Percentiles rank a stretch among this genome's conserved stretches.
Conservation (phyloP, 2,888 invertebrate species). For the Pandemis cinnamomeana region DNA sequence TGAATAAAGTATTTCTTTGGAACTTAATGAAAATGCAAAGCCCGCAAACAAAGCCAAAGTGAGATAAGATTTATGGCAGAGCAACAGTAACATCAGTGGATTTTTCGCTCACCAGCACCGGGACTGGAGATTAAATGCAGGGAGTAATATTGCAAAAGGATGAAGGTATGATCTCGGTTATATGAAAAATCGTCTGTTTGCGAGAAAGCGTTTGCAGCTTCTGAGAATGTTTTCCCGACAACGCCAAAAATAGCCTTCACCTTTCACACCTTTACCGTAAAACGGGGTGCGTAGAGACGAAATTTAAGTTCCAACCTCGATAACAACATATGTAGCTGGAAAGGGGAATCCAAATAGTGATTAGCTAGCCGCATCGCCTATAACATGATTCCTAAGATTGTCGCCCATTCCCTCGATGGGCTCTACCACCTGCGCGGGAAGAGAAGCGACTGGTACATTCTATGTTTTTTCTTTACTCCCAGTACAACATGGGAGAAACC, state of each 20-base stretch:
- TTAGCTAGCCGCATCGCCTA: no score
- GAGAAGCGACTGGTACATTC: no score
- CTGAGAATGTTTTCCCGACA: slow-evolving; percentile 21
- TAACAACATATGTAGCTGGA: no score
- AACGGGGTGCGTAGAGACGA: no score
- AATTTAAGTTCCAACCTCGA: neutral
- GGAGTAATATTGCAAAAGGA: slow-evolving; percentile 32
- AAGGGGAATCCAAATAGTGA: no score
- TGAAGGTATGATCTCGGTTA: slow-evolving; percentile 21
- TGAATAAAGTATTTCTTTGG: slow-evolving; percentile 30
- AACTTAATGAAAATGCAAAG: slow-evolving; percentile 37
- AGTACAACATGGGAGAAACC: no score
- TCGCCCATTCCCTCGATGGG: no score
- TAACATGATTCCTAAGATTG: no score
- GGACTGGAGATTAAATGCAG: slow-evolving; percentile 30
- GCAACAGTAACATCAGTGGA: slow-evolving; percentile 37
- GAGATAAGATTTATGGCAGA: slow-evolving; percentile 31
- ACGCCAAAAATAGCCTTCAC: slow-evolving; percentile 4
- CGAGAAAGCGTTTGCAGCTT: slow-evolving; percentile 3
- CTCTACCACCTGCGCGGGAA: no score
- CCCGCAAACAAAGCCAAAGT: slow-evolving; percentile 26
- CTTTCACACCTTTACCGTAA: neutral
- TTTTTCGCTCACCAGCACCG: slow-evolving; percentile 19
- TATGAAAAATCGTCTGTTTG: slow-evolving; percentile 30
- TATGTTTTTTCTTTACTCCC: no score